phyloP scores from a whole-genome alignment of 2,113 vertebrate genomes.

The Pachypanchax playfairii region DNA sequence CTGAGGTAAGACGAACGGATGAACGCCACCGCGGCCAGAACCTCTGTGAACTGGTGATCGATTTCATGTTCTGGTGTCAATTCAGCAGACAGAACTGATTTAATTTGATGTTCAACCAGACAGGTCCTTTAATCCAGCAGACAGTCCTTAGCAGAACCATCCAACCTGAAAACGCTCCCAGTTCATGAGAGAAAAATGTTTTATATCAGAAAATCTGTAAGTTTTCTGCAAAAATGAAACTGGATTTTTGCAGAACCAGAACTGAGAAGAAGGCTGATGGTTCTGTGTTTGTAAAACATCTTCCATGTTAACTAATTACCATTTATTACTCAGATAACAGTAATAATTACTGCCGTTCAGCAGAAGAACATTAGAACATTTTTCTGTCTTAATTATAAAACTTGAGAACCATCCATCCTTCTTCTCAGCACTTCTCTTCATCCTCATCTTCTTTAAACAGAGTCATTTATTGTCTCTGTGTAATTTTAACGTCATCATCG shows the following conservation, averaged over 20 bases:
- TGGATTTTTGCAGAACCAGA: slow-evolving; percentile 44
- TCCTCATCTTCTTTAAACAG: slow-evolving; percentile 15
- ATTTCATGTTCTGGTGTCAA: slow-evolving; percentile 23
- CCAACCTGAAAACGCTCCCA: slow-evolving; percentile 35
- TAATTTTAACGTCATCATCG: slow-evolving; percentile 46
- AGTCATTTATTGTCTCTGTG: slow-evolving; percentile 12
- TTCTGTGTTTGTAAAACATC: neutral
- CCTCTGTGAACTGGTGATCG: slow-evolving; percentile 42
- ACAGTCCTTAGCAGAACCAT: too few relatives aligned
- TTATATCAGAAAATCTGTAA: neutral
- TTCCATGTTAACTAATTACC: too few relatives aligned
- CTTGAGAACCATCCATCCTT: slow-evolving; percentile 15
- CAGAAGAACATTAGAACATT: neutral
- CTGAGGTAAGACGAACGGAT: slow-evolving; percentile 83
- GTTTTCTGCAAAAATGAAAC: slow-evolving; percentile 59
- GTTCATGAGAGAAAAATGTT: slow-evolving; percentile 26
- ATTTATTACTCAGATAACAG: too few relatives aligned
- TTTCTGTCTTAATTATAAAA: neutral
- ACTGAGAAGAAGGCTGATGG: slow-evolving; percentile 30
- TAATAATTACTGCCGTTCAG: neutral
- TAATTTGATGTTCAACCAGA: too few relatives aligned
- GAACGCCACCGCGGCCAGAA: neutral
- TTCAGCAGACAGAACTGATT: too few relatives aligned
- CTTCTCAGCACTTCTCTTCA: slow-evolving; percentile 27
- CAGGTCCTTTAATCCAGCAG: too few relatives aligned